Conservation (phyloP, 2,888 invertebrate genomes). For the Zaprionus obscuricornis region DNA sequence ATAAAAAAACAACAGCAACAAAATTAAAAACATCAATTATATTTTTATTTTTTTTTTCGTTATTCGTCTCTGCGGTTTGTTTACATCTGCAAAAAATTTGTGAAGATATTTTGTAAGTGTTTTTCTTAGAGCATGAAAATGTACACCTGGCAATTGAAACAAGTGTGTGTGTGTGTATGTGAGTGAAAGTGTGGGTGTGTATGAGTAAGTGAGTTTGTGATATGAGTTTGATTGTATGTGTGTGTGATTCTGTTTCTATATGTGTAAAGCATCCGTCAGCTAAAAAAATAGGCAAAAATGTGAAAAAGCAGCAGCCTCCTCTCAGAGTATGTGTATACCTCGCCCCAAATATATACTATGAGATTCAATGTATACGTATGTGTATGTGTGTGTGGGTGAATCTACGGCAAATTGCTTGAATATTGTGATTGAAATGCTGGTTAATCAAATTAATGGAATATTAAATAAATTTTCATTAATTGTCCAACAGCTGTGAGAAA, state of each 20-base stretch:
- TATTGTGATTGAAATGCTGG: slow-evolving; percentile 46
- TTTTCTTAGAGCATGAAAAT: slow-evolving; percentile 51
- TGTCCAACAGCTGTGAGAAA: slow-evolving; percentile 43
- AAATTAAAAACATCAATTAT: slow-evolving; percentile 10
- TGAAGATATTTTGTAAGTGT: slow-evolving; percentile 53
- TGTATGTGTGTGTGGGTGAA: slow-evolving; percentile 24
- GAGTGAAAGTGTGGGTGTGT: not conserved
- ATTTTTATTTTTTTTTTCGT: no score
- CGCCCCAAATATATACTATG: not conserved
- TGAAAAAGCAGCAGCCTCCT: slow-evolving; percentile 24
- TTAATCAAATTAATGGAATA: slow-evolving; percentile 49
- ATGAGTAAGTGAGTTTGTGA: slow-evolving; percentile 7
- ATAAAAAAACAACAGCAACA: no score
- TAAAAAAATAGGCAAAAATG: slow-evolving; percentile 48
- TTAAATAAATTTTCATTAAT: slow-evolving; percentile 58
- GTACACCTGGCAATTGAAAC: slow-evolving; percentile 52
- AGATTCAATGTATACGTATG: not conserved
- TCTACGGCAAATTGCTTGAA: slow-evolving; percentile 32
- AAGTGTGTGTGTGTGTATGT: slow-evolving; percentile 6
- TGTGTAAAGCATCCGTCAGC: slow-evolving; percentile 48
- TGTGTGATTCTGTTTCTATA: slow-evolving; percentile 2
- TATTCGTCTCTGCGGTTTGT: slow-evolving; percentile 45
- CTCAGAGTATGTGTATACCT: slow-evolving; percentile 36
- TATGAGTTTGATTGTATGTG: slow-evolving; percentile 2
- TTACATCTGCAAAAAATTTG: slow-evolving; percentile 40